Conservation (phyloP, 1,140 invertebrate species). For the Anoplophora glabripennis region DNA sequence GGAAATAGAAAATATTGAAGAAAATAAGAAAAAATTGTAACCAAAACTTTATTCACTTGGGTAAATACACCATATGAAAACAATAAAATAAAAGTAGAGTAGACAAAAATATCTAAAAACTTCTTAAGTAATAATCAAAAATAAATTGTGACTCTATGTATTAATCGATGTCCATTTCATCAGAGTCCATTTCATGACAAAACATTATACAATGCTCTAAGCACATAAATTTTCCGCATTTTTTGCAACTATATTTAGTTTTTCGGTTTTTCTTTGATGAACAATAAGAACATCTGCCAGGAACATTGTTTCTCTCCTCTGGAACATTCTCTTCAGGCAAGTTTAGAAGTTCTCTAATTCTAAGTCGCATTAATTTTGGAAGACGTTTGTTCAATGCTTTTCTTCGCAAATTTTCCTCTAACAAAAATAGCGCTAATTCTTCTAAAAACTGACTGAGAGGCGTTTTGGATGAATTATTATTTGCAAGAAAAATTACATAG, state of each 20-base stretch:
- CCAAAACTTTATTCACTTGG: too few species aligned
- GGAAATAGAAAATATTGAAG: too few species aligned
- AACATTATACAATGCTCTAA: not conserved
- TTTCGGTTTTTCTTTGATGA: conserved; percentile 11
- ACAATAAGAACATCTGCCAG: conserved; percentile 4
- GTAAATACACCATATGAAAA: too few species aligned
- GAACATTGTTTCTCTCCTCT: conserved; percentile 2
- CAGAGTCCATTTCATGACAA: too few species aligned
- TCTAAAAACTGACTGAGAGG: not conserved
- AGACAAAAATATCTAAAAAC: too few species aligned
- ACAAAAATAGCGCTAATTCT: not conserved
- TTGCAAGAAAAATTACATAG: conserved; percentile 14
- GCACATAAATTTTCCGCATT: conserved; percentile 3
- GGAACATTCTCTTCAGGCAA: too few species aligned
- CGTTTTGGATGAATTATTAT: too few species aligned
- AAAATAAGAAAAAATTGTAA: too few species aligned
- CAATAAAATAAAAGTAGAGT: too few species aligned
- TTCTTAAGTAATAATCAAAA: too few species aligned
- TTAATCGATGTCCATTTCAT: too few species aligned
- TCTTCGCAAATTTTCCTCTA: not conserved
- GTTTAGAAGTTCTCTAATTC: not conserved
- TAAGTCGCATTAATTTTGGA: not conserved
- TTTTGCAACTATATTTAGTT: conserved; percentile 3
- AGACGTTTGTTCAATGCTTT: not conserved
- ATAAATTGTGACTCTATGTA: too few species aligned